Percentiles rank a stretch among this genome's conserved stretches.
These are phyloP conservation scores for Aplysina aerophoba DNA, from an alignment of 37 sponge, comb jelly and placozoan genomes.

Conservation along the genomic window DNA sequence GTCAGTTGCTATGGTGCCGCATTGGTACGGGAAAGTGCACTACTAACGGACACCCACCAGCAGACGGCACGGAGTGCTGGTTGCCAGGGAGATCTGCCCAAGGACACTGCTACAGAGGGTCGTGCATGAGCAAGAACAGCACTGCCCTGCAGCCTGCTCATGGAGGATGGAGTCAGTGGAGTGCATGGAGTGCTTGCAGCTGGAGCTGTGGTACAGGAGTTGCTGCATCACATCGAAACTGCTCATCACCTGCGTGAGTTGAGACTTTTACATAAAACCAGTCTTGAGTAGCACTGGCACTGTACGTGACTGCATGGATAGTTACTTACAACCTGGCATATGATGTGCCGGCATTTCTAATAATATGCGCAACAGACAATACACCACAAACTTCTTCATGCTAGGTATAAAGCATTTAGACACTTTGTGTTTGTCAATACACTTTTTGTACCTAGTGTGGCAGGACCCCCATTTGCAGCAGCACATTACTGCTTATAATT, in stretches of 20 bases:
- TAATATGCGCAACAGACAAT: too few relatives aligned
- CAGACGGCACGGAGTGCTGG: conserved; percentile 44
- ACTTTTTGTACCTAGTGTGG: too few relatives aligned
- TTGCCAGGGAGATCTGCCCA: background rate
- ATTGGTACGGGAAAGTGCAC: background rate
- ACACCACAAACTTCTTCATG: too few relatives aligned
- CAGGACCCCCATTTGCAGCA: too few relatives aligned
- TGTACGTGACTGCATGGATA: too few relatives aligned
- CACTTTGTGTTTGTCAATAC: too few relatives aligned
- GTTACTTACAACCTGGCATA: too few relatives aligned
- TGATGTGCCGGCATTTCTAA: too few relatives aligned
- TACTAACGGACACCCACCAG: conserved; percentile 41
- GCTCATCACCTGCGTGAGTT: conserved; percentile 43
- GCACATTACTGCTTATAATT: too few relatives aligned
- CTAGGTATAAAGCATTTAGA: too few relatives aligned
- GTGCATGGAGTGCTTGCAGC: conserved; percentile 54
- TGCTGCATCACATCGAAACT: conserved; percentile 37
- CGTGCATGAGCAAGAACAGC: background rate
- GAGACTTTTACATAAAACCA: too few relatives aligned
- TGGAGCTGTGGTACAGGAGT: conserved; percentile 58
- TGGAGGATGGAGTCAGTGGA: conserved; percentile 72
- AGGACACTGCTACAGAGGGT: conserved; percentile 3
- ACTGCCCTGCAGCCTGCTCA: background rate
- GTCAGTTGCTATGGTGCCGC: conserved; percentile 55
- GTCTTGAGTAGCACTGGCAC: too few relatives aligned